Conservation (phyloP, 2,113 vertebrate species). For the Panthera tigris region DNA sequence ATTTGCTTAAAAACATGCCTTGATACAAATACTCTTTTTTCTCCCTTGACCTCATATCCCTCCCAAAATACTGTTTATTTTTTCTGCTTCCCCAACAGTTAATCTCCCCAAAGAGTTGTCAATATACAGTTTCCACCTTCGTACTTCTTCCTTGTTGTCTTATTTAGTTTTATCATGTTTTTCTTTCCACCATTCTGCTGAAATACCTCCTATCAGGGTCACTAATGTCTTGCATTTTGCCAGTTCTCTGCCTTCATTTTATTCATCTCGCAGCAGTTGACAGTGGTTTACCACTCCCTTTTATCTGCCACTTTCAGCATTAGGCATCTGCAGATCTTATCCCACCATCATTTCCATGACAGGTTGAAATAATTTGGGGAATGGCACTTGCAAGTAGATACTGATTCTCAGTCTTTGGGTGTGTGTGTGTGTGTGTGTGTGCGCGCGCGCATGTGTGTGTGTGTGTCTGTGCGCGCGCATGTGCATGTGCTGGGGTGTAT, state of each 20-base stretch:
- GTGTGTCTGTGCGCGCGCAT: no score
- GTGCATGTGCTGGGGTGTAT: not conserved
- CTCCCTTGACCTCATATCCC: not conserved
- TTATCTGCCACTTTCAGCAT: not conserved
- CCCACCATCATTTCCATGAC: not conserved
- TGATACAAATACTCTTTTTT: not conserved
- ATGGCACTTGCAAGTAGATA: not conserved
- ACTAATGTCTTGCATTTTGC: constrained; percentile 9
- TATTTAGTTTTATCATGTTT: not conserved
- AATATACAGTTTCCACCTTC: not conserved
- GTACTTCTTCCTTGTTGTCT: not conserved
- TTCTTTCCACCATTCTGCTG: not conserved
- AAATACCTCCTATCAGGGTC: not conserved
- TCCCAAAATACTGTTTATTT: not conserved
- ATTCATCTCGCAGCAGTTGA: not conserved
- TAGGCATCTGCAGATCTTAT: not conserved
- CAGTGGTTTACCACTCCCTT: not conserved
- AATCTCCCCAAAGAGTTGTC: not conserved
- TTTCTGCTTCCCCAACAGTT: not conserved
- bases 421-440: not conserved
- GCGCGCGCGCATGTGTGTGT: not conserved
- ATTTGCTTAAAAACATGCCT: not conserved
- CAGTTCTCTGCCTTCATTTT: constrained; percentile 24
- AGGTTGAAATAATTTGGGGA: not conserved
- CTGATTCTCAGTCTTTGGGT: not conserved